A percentile compares a stretch with the other conserved stretches of the same genome.
Evolutionary conservation across 1,140 invertebrate species (phyloP).

Genomic region (Eubasilissa regina): DNA sequence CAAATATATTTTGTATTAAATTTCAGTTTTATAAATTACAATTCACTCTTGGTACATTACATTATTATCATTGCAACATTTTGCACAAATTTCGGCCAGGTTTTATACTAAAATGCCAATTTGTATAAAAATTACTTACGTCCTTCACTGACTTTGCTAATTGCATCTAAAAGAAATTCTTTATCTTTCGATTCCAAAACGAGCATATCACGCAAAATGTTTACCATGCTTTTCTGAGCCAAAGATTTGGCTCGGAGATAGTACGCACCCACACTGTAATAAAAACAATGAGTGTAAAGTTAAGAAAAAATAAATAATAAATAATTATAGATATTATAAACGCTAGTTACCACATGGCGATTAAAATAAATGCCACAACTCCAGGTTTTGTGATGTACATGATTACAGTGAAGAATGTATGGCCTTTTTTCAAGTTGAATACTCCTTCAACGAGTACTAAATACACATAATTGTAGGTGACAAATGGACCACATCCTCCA

Average conservation of each 20-base stretch:
- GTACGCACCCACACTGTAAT: constrained; percentile 77
- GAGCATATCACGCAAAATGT: constrained; percentile 79
- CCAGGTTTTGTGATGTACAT: constrained; percentile 70
- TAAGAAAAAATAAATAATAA: constrained; percentile 22
- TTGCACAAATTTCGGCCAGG: too few relatives aligned
- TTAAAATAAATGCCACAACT: constrained; percentile 68
- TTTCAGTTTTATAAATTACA: too few relatives aligned
- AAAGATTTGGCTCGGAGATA: constrained; percentile 77
- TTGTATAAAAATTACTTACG: constrained; percentile 63
- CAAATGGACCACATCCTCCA: constrained; percentile 72
- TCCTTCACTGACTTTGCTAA: constrained; percentile 70
- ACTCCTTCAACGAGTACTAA: constrained; percentile 69
- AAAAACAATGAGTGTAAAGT: constrained; percentile 39
- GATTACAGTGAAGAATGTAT: constrained; percentile 66
- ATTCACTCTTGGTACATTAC: too few relatives aligned
- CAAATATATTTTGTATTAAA: too few relatives aligned
- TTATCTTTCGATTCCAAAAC: constrained; percentile 82
- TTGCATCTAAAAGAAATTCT: constrained; percentile 79
- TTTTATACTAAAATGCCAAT: too few relatives aligned
- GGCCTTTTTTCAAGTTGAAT: constrained; percentile 66
- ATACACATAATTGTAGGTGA: constrained; percentile 68
- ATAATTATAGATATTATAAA: constrained; percentile 9
- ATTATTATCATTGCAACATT: too few relatives aligned
- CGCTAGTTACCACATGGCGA: constrained; percentile 71
- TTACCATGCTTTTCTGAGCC: constrained; percentile 77